Conservation (phyloP, 92 coral and sea anemone species). For the Meandrina meandrites region DNA sequence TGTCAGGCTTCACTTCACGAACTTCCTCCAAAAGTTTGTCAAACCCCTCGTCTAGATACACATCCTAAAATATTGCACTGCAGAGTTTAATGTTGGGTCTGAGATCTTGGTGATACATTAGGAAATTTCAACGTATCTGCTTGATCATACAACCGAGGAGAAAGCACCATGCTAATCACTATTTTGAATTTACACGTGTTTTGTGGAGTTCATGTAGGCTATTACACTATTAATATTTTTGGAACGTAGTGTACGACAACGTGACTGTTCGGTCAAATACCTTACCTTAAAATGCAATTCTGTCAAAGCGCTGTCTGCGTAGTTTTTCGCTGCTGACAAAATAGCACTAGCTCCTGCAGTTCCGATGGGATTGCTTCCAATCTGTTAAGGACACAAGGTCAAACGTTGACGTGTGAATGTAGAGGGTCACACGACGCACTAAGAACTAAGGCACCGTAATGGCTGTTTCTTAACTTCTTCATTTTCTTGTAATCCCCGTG, state of each 20-base stretch:
- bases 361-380: constrained; percentile 85
- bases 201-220: neutral
- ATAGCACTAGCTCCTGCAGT: constrained; percentile 74
- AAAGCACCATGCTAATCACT: no score
- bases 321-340: constrained; percentile 61
- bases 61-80: constrained; percentile 41
- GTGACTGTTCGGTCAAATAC: neutral
- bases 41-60: constrained; percentile 79
- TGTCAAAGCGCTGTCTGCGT: constrained; percentile 85
- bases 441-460: no score
- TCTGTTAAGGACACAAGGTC: constrained; percentile 40
- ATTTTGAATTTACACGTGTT: neutral
- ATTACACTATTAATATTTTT: neutral
- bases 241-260: neutral
- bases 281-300: constrained; percentile 77
- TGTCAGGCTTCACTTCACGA: constrained; percentile 70
- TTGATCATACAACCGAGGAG: no score
- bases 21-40: constrained; percentile 62
- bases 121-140: no score
- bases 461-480: no score
- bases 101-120: no score
- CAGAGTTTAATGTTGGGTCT: no score
- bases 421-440: no score
- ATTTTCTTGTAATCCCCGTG: no score
- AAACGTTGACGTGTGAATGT: no score